These are phyloP conservation scores for Pseudanteris insignis DNA, from an alignment of 2,888 invertebrate genomes.

Conservation along the genomic window DNA sequence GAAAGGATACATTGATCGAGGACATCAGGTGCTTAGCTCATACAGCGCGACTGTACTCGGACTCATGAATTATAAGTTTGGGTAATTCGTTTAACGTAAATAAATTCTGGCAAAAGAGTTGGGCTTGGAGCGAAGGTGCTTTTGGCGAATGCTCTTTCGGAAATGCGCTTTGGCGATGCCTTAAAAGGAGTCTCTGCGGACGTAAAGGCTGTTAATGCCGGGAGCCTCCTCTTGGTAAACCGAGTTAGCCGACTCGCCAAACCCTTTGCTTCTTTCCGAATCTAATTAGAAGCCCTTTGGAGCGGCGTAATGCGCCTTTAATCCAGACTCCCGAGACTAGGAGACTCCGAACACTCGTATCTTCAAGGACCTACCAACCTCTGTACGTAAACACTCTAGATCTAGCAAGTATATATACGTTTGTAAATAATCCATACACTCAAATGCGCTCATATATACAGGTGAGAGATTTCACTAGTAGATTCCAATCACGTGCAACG, in stretches of 20 bases:
- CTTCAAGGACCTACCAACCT: conserved; percentile 40
- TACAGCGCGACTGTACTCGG: conserved; percentile 1
- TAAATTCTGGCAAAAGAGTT: conserved; percentile 45
- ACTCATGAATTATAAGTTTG: conserved; percentile 44
- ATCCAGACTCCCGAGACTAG: conserved; percentile 54
- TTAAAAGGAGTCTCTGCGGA: conserved; percentile 59
- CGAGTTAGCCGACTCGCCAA: conserved; percentile 63
- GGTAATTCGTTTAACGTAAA: conserved; percentile 45
- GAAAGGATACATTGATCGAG: conserved; percentile 1
- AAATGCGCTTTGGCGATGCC: conserved; percentile 49
- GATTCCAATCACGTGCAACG: no score
- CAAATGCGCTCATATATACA: conserved; percentile 3
- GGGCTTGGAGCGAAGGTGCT: conserved; percentile 43
- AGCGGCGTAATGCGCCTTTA: conserved; percentile 62
- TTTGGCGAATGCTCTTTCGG: conserved; percentile 47
- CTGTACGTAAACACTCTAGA: neutral
- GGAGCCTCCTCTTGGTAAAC: conserved; percentile 58
- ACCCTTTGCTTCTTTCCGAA: conserved; percentile 65
- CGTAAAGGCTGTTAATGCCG: conserved; percentile 59
- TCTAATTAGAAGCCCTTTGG: conserved; percentile 63
- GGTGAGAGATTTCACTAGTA: conserved; percentile 43
- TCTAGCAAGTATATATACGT: neutral
- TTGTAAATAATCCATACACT: neutral
- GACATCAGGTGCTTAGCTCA: conserved; percentile 6
- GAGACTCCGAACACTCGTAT: conserved; percentile 48